Evolutionary conservation across 2,888 invertebrate species (phyloP).

Genomic region (Hecatera dysodea): DNA sequence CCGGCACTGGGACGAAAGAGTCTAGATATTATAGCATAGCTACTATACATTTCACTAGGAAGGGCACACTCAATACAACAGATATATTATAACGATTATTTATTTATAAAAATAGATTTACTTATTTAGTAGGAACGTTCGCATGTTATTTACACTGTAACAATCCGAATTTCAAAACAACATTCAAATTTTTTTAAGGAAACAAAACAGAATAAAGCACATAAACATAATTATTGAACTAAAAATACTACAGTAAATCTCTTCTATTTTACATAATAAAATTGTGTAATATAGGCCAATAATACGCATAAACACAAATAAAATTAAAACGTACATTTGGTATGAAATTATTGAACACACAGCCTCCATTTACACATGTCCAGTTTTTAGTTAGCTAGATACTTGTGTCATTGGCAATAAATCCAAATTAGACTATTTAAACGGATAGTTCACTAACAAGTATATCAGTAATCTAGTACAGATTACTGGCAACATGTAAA

Average conservation of each 20-base stretch:
- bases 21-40: neutral
- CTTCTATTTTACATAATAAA: neutral
- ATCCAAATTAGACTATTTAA: neutral
- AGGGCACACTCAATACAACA: neutral
- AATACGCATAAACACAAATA: conserved; percentile 3
- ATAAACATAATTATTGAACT: too few species aligned
- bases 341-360: neutral
- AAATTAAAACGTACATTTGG: neutral
- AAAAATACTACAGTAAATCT: neutral
- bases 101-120: conserved; percentile 18
- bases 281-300: neutral
- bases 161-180: conserved; percentile 11
- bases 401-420: neutral
- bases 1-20: neutral
- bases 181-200: neutral
- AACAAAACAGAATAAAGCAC: neutral
- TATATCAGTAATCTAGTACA: neutral
- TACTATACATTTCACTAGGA: neutral
- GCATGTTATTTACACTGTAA: conserved; percentile 10
- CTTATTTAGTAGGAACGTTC: conserved; percentile 17
- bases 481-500: conserved; percentile 28
- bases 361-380: conserved; percentile 6
- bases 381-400: conserved; percentile 20
- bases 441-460: neutral
- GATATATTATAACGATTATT: neutral